These are phyloP conservation scores for Nemopilema nomurai DNA, from an alignment of 30 jellyfish, hydroid and myxozoan genomes.

Conservation along the genomic window DNA sequence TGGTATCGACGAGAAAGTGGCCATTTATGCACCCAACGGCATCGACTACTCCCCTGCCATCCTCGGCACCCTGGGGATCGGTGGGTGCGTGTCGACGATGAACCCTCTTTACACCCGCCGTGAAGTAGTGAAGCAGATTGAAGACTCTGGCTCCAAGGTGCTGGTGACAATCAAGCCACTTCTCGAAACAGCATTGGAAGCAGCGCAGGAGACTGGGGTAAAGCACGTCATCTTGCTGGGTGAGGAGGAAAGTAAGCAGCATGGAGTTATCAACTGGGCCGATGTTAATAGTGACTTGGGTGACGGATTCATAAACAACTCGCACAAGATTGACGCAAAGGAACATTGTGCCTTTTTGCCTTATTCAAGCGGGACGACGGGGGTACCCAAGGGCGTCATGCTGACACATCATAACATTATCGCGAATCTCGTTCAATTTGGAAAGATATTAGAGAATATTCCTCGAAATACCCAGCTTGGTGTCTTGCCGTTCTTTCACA, in stretches of 20 bases:
- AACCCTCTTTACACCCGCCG: constrained; percentile 74
- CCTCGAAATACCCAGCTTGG: constrained; percentile 54
- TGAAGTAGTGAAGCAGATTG: constrained; percentile 73
- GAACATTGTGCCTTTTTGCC: constrained; percentile 70
- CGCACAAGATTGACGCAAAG: constrained; percentile 17
- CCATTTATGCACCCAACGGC: constrained; percentile 68
- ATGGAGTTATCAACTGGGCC: constrained; percentile 64
- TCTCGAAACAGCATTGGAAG: constrained; percentile 63
- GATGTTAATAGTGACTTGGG: constrained; percentile 60
- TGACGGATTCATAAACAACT: constrained; percentile 26
- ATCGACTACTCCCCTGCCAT: constrained; percentile 51
- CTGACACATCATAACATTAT: constrained; percentile 74
- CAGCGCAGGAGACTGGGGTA: constrained; percentile 63
- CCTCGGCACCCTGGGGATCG: constrained; percentile 73
- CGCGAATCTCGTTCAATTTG: constrained; percentile 63
- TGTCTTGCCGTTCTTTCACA: constrained; percentile 77
- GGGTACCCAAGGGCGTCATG: constrained; percentile 93
- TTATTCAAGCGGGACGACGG: constrained; percentile 97
- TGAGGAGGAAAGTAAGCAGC: constrained; percentile 40
- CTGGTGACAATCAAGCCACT: constrained; percentile 49
- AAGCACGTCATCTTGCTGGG: constrained; percentile 65
- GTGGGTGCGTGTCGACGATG: constrained; percentile 64
- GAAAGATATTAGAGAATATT: constrained; percentile 2
- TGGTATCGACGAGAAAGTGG: constrained; percentile 50
- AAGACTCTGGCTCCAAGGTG: constrained; percentile 62